These are phyloP conservation scores for Listronotus bonariensis DNA, from an alignment of 1,140 invertebrate genomes.

Conservation along the genomic window DNA sequence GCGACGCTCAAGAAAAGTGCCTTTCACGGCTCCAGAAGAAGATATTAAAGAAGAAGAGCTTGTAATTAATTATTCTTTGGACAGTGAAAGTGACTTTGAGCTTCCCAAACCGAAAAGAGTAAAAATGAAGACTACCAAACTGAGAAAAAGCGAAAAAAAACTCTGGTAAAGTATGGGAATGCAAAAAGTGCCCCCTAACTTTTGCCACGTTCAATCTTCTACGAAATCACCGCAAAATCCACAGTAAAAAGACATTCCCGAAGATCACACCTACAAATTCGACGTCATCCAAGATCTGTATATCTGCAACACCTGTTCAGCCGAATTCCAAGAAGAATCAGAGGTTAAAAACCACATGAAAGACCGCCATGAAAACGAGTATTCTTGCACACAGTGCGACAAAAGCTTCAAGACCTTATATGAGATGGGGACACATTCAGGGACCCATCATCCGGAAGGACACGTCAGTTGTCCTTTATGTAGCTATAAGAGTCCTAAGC, in stretches of 20 bases:
- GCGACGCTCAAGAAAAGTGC: background rate
- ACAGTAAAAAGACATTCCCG: slow-evolving; percentile 10
- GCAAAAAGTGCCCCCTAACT: slow-evolving; percentile 38
- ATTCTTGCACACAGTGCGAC: slow-evolving; percentile 31
- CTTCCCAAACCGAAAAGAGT: background rate
- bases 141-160: background rate
- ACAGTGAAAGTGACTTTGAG: background rate
- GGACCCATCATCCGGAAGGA: slow-evolving; percentile 23
- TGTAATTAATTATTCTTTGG: background rate
- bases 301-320: slow-evolving; percentile 40
- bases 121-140: background rate
- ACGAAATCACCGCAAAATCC: slow-evolving; percentile 29
- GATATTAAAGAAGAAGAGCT: background rate
- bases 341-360: slow-evolving; percentile 41
- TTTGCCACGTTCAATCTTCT: slow-evolving; percentile 31
- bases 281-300: slow-evolving; percentile 34
- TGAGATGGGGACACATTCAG: slow-evolving; percentile 33
- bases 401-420: slow-evolving; percentile 37
- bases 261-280: slow-evolving; percentile 38
- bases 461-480: slow-evolving; percentile 40
- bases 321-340: slow-evolving; percentile 31
- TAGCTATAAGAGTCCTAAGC: slow-evolving; percentile 31
- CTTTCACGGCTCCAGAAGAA: background rate
- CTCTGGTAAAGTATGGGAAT: slow-evolving; percentile 30
- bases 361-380: slow-evolving; percentile 48